These are phyloP conservation scores for Eucriotettix oculatus DNA, from an alignment of 2,888 invertebrate genomes.

Conservation along the genomic window DNA sequence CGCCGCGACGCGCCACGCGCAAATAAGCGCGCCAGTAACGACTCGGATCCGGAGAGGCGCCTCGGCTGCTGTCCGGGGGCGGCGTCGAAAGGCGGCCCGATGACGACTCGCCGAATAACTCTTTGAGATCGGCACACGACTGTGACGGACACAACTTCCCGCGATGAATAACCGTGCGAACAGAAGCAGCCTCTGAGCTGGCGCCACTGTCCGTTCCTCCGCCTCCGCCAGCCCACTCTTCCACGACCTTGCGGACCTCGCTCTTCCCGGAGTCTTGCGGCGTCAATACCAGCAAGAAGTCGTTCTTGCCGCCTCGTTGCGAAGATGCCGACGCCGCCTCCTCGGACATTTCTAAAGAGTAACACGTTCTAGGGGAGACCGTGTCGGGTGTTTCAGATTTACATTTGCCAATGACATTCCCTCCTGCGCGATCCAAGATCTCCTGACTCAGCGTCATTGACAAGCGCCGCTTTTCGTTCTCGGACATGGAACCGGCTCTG, in stretches of 20 bases:
- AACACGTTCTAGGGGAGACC: conserved; percentile 30
- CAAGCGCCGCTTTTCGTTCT: conserved; percentile 54
- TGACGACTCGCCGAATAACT: conserved; percentile 54
- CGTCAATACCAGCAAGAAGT: conserved; percentile 28
- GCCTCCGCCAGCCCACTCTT: conserved; percentile 28
- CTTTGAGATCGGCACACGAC: conserved; percentile 59
- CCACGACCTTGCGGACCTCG: conserved; percentile 25
- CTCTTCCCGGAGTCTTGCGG: conserved; percentile 16
- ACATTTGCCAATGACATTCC: conserved; percentile 19
- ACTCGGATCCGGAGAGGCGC: conserved; percentile 56
- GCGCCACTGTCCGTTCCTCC: conserved; percentile 50
- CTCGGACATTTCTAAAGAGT: conserved; percentile 26
- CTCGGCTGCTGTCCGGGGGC: conserved; percentile 19
- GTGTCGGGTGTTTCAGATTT: conserved; percentile 19
- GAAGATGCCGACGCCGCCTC: not conserved
- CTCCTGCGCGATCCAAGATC: conserved; percentile 32
- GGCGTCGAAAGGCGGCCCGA: conserved; percentile 14
- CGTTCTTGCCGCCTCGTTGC: conserved; percentile 1
- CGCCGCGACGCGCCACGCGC: conserved; percentile 55
- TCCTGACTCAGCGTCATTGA: conserved; percentile 59
- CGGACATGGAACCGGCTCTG: conserved; percentile 28
- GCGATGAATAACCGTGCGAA: conserved; percentile 47
- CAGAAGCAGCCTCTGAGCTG: conserved; percentile 50
- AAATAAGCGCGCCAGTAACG: conserved; percentile 51
- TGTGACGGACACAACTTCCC: conserved; percentile 34